Conservation (phyloP, 2,888 invertebrate species). For the Kuschelorhynchus macadamiae region DNA sequence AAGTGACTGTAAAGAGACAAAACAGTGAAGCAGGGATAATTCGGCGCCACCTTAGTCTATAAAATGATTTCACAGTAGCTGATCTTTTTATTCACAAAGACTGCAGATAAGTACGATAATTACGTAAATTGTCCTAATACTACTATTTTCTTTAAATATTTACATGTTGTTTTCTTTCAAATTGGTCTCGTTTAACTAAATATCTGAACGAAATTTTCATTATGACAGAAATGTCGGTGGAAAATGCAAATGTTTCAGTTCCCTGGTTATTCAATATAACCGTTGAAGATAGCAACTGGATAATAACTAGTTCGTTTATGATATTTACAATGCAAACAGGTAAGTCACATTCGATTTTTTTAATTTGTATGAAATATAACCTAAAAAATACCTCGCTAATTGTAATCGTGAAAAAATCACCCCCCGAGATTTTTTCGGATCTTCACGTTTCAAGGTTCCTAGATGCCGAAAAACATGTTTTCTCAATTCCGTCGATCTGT, state of each 20-base stretch:
- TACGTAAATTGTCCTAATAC: neutral
- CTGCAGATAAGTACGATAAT: neutral
- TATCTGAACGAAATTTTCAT: neutral
- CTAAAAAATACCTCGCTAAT: no score
- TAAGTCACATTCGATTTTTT: conserved; percentile 64
- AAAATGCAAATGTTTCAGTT: conserved; percentile 37
- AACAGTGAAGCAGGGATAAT: no score
- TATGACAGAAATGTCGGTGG: neutral
- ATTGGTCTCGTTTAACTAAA: neutral
- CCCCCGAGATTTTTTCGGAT: no score
- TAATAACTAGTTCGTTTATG: conserved; percentile 89
- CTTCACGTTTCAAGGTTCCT: no score
- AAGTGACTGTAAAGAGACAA: no score
- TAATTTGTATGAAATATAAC: no score
- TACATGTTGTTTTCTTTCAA: neutral
- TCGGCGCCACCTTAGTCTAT: no score
- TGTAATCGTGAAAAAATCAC: no score
- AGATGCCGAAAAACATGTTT: no score
- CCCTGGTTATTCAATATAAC: conserved; percentile 73
- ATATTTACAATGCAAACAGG: conserved; percentile 96
- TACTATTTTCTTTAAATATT: conserved; percentile 2
- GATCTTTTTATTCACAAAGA: conserved; percentile 2
- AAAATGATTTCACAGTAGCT: no score
- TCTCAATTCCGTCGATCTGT: no score
- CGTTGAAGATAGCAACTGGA: conserved; percentile 90